Percentiles rank a stretch among this genome's conserved stretches.
Conservation (phyloP, 2,797 vertebrate genomes). For the Lepilemur ruficaudatus region DNA sequence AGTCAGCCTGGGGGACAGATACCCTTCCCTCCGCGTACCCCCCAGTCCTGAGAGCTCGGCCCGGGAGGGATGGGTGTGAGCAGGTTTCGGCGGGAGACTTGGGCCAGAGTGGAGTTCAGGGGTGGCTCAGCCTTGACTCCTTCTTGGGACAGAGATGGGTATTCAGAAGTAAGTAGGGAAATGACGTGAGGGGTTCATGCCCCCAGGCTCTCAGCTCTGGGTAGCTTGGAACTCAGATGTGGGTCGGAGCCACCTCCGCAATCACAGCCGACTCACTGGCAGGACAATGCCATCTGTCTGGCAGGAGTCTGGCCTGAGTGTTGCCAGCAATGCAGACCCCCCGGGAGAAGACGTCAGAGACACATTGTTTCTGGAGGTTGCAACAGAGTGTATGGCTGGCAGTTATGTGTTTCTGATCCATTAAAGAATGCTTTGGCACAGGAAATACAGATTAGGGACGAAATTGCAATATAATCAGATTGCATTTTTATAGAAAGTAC, state of each 20-base stretch:
- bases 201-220: background rate
- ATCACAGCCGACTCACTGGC: background rate
- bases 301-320: background rate
- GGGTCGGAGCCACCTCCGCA: background rate
- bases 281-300: background rate
- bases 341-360: background rate
- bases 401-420: conserved; percentile 64
- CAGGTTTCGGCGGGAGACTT: background rate
- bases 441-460: conserved; percentile 73
- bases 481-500: conserved; percentile 76
- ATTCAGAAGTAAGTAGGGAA: background rate
- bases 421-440: conserved; percentile 69
- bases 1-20: background rate
- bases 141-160: background rate
- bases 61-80: background rate
- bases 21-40: background rate
- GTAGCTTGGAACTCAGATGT: background rate
- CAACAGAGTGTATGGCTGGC: background rate
- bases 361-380: conserved; percentile 30
- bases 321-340: background rate
- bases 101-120: background rate
- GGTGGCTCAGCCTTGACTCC: background rate
- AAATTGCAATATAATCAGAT: conserved; percentile 77
- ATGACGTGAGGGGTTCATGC: background rate
- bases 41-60: background rate